These are phyloP conservation scores for Ceyx margarethae DNA, from an alignment of 2,113 vertebrate genomes.

Conservation along the genomic window DNA sequence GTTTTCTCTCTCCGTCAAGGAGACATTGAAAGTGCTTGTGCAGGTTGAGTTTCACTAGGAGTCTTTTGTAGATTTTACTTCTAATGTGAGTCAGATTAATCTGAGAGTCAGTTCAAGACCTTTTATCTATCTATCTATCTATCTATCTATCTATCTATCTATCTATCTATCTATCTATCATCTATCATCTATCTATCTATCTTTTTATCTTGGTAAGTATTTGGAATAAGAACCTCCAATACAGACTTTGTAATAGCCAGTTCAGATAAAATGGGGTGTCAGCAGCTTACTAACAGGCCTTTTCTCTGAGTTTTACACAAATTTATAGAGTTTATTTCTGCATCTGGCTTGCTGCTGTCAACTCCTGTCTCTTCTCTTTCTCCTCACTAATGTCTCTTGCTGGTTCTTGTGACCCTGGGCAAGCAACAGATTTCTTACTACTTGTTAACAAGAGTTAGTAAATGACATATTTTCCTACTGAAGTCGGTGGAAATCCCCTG, in stretches of 20 bases:
- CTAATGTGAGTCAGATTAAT: background rate
- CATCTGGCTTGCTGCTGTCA: background rate
- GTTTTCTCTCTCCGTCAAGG: background rate
- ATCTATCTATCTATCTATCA: no score
- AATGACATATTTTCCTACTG: conserved; percentile 63
- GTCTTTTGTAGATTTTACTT: background rate
- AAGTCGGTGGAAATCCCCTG: conserved; percentile 64
- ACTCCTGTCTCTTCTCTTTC: background rate
- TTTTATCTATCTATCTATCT: background rate
- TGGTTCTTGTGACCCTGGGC: background rate
- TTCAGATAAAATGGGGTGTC: background rate
- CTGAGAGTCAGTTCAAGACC: background rate
- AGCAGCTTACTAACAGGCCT: background rate
- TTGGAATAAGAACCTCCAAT: background rate
- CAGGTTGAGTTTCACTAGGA: background rate
- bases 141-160: no score
- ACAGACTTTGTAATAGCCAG: background rate
- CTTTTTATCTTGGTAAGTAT: background rate
- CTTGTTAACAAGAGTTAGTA: conserved; percentile 54
- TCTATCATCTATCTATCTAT: no score
- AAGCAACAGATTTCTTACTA: conserved; percentile 44
- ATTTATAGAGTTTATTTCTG: conserved; percentile 16
- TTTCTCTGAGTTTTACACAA: background rate
- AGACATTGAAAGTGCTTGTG: background rate
- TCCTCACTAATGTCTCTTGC: background rate